phyloP scores from a whole-genome alignment of 1,140 invertebrate species.

The Drosophila ananassae region DNA sequence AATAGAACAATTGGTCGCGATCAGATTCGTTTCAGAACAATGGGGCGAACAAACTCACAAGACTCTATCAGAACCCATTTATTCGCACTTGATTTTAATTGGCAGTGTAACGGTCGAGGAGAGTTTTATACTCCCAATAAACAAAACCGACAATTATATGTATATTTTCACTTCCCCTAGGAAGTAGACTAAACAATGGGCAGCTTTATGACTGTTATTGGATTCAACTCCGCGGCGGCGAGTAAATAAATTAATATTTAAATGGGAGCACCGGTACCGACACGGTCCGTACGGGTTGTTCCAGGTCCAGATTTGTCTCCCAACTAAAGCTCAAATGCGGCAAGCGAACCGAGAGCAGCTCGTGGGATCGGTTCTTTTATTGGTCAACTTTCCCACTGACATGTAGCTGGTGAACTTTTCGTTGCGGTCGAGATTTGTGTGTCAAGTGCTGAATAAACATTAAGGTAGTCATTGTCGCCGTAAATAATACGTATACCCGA shows the following conservation, averaged over 20 bases:
- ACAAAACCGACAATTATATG: constrained; percentile 15
- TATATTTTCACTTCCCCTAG: constrained; percentile 21
- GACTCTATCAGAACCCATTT: constrained; percentile 14
- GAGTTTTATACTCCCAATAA: constrained; percentile 5
- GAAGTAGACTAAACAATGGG: constrained; percentile 24
- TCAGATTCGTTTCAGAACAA: constrained; percentile 24
- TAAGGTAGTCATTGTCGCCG: background rate
- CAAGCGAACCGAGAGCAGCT: background rate
- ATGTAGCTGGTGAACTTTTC: constrained; percentile 3
- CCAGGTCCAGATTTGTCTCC: constrained; percentile 10
- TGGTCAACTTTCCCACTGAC: background rate
- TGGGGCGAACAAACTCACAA: constrained; percentile 6
- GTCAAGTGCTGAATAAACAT: constrained; percentile 1
- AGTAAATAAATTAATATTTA: constrained; percentile 10
- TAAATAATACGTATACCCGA: too few relatives aligned
- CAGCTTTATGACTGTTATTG: constrained; percentile 13
- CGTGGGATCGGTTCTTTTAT: constrained; percentile 7
- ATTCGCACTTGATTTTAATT: constrained; percentile 32
- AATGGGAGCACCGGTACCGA: background rate
- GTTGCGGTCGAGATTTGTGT: constrained; percentile 3
- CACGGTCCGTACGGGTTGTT: constrained; percentile 5
- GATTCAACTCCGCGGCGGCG: constrained; percentile 4
- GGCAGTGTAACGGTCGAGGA: constrained; percentile 32
- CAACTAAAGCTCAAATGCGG: constrained; percentile 26
- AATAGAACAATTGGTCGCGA: constrained; percentile 29